Percentiles rank a stretch among this genome's conserved stretches.
Evolutionary conservation across 2,113 vertebrate species (phyloP).

Genomic region (Grantiella picta): DNA sequence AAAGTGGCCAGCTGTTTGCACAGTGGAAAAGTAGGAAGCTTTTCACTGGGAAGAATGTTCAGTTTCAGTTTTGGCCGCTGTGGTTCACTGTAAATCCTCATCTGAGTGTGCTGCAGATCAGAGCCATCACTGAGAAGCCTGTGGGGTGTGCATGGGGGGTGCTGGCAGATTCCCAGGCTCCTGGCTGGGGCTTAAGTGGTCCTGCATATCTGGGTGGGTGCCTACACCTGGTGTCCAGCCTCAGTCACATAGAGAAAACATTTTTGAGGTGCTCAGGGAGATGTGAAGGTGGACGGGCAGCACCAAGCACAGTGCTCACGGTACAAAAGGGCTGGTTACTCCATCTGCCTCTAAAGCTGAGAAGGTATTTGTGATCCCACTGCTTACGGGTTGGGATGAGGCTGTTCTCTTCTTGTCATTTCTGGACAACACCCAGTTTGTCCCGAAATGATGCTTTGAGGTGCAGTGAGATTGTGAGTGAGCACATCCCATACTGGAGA

Average conservation of each 20-base stretch:
- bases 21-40: background rate
- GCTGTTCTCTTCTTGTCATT: background rate
- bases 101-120: background rate
- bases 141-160: background rate
- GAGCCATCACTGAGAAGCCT: fast-evolving
- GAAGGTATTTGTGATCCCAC: background rate
- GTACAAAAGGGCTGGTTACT: background rate
- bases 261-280: background rate
- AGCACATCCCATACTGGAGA: background rate
- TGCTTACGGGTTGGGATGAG: background rate
- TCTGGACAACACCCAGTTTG: background rate
- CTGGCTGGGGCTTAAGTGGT: background rate
- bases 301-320: fast-evolving
- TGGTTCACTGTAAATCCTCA: background rate
- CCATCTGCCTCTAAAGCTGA: background rate
- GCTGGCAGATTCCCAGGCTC: background rate
- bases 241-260: background rate
- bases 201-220: fast-evolving
- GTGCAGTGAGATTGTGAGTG: background rate
- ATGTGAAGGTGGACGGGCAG: background rate
- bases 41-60: background rate
- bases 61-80: background rate
- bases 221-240: background rate
- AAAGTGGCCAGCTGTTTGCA: background rate
- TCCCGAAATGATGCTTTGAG: background rate